These are phyloP conservation scores for Syrrhaptes paradoxus DNA, from an alignment of 2,113 vertebrate genomes.

Conservation along the genomic window DNA sequence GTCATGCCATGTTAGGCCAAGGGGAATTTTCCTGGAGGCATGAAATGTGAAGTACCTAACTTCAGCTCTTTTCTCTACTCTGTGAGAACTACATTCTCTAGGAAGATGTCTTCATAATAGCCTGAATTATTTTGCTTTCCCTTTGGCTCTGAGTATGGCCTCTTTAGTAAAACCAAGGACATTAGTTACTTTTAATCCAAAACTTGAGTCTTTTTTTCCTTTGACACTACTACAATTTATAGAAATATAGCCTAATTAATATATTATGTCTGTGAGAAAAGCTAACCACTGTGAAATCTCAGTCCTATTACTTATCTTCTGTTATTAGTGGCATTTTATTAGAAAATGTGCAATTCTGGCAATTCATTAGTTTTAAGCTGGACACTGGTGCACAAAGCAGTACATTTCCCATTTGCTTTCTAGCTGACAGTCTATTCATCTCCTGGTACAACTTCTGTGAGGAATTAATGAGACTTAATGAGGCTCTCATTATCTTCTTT, in stretches of 20 bases:
- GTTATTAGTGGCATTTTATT: neutral
- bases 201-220: neutral
- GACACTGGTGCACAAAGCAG: neutral
- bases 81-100: neutral
- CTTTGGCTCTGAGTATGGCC: neutral
- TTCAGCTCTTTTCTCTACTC: neutral
- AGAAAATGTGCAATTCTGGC: neutral
- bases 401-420: constrained; percentile 2
- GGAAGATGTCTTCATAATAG: neutral
- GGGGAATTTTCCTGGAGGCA: neutral
- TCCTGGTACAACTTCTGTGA: neutral
- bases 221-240: neutral
- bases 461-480: constrained; percentile 26
- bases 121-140: neutral
- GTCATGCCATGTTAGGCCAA: neutral
- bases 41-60: neutral
- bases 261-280: neutral
- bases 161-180: neutral
- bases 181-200: neutral
- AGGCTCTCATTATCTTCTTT: neutral
- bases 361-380: neutral
- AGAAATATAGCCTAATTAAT: neutral
- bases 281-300: neutral
- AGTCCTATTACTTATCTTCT: neutral
- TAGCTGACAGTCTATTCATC: neutral